phyloP scores from a whole-genome alignment of 2,797 vertebrate genomes.

The Artibeus jamaicensis region DNA sequence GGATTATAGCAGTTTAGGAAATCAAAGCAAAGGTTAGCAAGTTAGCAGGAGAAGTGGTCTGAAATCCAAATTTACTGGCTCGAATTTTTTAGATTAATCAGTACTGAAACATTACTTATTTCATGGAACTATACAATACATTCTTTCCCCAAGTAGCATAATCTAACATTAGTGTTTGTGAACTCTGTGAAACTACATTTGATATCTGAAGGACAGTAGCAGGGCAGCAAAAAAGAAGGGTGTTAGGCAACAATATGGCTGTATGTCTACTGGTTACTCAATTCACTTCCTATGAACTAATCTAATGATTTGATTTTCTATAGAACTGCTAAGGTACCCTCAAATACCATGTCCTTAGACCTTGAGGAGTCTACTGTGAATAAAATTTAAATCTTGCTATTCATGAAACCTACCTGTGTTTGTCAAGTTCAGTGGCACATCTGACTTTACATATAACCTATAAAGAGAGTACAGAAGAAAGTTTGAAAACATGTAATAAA shows the following conservation, averaged over 20 bases:
- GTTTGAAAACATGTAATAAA: slow-evolving; percentile 44
- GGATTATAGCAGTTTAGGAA: slow-evolving; percentile 8
- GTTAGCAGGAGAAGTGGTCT: background rate
- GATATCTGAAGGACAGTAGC: background rate
- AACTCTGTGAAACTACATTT: background rate
- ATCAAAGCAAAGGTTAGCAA: background rate
- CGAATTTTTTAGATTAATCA: background rate
- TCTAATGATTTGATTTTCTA: background rate
- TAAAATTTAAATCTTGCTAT: background rate
- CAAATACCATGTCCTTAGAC: background rate
- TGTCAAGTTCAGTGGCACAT: slow-evolving; percentile 95
- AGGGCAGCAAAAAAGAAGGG: background rate
- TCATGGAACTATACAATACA: background rate
- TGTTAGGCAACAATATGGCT: background rate
- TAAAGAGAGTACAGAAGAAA: slow-evolving; percentile 70
- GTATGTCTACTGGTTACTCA: background rate
- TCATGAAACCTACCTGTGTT: slow-evolving; percentile 92
- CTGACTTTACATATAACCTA: slow-evolving; percentile 98
- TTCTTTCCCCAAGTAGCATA: background rate
- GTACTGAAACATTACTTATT: background rate
- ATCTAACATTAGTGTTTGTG: background rate
- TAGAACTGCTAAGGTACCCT: background rate
- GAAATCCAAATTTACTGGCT: background rate
- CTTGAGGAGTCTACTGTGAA: background rate
- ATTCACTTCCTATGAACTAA: background rate